Evolutionary conservation across 2,797 vertebrate genomes (phyloP).

Genomic region (Hephaestus fuliginosus): DNA sequence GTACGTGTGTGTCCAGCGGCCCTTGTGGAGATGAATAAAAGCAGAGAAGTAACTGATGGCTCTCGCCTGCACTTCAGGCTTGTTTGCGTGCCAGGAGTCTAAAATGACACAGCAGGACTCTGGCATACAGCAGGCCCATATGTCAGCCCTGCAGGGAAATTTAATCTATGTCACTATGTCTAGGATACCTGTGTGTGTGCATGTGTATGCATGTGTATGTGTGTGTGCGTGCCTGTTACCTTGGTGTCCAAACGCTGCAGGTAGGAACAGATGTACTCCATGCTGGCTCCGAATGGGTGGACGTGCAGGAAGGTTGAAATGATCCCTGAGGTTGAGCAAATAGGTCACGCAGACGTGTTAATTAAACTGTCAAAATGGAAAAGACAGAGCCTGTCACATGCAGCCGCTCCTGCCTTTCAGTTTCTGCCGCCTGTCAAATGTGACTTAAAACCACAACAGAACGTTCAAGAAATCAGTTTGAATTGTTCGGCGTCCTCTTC

Average conservation of each 20-base stretch:
- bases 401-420: neutral
- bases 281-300: slow-evolving; percentile 93
- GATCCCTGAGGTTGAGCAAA: slow-evolving; percentile 86
- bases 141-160: slow-evolving; percentile 67
- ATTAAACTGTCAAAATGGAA: slow-evolving; percentile 46
- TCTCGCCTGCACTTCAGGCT: slow-evolving; percentile 25
- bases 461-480: slow-evolving; percentile 11
- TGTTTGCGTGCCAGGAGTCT: slow-evolving; percentile 53
- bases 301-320: slow-evolving; percentile 94
- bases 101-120: slow-evolving; percentile 64
- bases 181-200: slow-evolving; percentile 9
- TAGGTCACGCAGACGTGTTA: slow-evolving; percentile 48
- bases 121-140: slow-evolving; percentile 65
- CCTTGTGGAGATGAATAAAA: slow-evolving; percentile 28
- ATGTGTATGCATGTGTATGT: slow-evolving; percentile 18
- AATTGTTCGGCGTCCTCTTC: slow-evolving; percentile 17
- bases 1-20: slow-evolving; percentile 3
- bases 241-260: slow-evolving; percentile 91
- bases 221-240: slow-evolving; percentile 35
- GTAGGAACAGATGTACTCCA: slow-evolving; percentile 96
- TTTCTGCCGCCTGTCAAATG: slow-evolving; percentile 8
- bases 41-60: slow-evolving; percentile 29
- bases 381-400: neutral
- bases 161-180: slow-evolving; percentile 64
- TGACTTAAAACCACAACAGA: neutral